Evolutionary conservation across 2,797 vertebrate genomes (phyloP), one percentile per base, ranked within the genome.

Genomic region (Lutjanus argentimaculatus): DNA sequence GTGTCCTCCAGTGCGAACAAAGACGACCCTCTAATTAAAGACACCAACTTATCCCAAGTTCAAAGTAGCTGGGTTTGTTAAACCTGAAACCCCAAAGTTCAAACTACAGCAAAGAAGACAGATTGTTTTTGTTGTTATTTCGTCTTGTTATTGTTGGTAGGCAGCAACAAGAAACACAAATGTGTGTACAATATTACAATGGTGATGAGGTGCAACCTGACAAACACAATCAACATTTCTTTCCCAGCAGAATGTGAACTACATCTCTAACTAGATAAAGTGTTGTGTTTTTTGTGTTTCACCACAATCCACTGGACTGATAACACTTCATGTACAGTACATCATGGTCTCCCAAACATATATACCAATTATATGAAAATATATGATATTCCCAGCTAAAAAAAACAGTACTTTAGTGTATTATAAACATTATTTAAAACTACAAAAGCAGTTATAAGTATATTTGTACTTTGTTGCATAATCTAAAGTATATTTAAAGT

Each of bases 111-210:
- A 61, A 46, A 19, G 51, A 40, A 52, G 64, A 43, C n/a, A 67
- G 22, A 59, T 15, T 66, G 36, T 63, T 79, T 65, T 66, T 52
- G 45, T 46, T 74, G 16, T 66, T 53, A 45, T 69, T 48, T 74
- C 25, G 70, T 21, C 19, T 62, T 2, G 2, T 70, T 74, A 63
- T 63, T 63, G 9, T 51, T 72, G 36, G 30, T 43, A 48, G 17
- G 8, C 7, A 21, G 22, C 45, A 21, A 46, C 36, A 43, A 21
- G 42, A 61, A 56, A 68, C 36, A 53, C 13, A 15, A 22, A 57
- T 62, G 43, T 2, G 3, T 63, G 30, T 42, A 21, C 43, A 9
- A 16, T 40, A 40, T 51, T 58, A 64, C 43, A 17, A 12, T 19
- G 3, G 36, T n/a, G 58, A 59, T 51, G 53, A 51, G 21, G 45